Conservation (phyloP, 2,113 vertebrate genomes). For the Erythrocercus mccallii region DNA sequence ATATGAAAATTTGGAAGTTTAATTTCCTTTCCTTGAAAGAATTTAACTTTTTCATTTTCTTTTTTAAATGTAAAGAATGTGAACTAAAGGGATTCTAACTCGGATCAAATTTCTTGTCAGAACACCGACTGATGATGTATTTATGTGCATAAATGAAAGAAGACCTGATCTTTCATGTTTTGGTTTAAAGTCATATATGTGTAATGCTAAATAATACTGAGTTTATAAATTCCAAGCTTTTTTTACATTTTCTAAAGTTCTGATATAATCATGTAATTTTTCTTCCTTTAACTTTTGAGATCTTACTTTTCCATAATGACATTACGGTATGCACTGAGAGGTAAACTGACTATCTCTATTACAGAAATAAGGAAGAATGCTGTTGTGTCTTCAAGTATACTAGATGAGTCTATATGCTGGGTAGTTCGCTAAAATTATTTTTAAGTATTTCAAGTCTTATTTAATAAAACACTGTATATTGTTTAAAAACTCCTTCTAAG, state of each 20-base stretch:
- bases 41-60: neutral
- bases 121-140: accelerated
- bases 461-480: neutral
- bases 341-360: neutral
- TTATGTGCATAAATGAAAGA: neutral
- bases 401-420: neutral
- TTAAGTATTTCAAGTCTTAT: neutral
- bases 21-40: neutral
- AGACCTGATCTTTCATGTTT: neutral
- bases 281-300: neutral
- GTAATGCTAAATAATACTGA: neutral
- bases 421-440: neutral
- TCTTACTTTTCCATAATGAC: neutral
- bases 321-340: neutral
- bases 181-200: neutral
- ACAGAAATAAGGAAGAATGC: neutral
- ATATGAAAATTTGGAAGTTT: neutral
- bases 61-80: neutral
- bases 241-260: neutral
- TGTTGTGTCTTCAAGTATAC: neutral
- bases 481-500: neutral
- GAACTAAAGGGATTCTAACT: neutral
- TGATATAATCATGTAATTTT: neutral
- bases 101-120: neutral
- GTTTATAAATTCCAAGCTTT: neutral